These are phyloP conservation scores for Phycodurus eques DNA, from an alignment of 2,113 vertebrate species.

Conservation along the genomic window DNA sequence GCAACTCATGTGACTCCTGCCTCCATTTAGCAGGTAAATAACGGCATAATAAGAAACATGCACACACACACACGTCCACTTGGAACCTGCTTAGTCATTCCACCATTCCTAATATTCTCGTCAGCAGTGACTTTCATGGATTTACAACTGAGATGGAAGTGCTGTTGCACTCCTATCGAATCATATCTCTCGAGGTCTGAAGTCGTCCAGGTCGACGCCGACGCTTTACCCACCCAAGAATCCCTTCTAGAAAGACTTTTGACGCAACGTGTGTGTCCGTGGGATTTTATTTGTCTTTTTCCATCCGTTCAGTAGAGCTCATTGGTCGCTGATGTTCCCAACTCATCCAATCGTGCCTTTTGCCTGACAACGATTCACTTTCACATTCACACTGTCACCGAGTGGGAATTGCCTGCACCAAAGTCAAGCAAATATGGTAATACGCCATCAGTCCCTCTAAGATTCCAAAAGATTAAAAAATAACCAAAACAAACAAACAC, in stretches of 20 bases:
- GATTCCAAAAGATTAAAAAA: too few relatives aligned
- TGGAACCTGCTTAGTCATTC: conserved; percentile 6
- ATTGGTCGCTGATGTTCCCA: neutral
- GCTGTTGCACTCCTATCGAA: conserved; percentile 3
- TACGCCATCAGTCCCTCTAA: too few relatives aligned
- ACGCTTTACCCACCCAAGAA: neutral
- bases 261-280: neutral
- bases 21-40: conserved; percentile 6
- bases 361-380: neutral
- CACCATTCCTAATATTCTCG: conserved; percentile 24
- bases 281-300: neutral
- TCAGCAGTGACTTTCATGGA: conserved; percentile 3
- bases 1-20: conserved; percentile 9
- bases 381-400: too few relatives aligned
- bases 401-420: neutral
- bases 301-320: neutral
- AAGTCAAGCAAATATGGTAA: neutral
- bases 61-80: neutral
- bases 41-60: conserved; percentile 2
- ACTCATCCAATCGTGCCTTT: neutral
- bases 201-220: neutral
- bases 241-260: neutral
- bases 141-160: conserved; percentile 2
- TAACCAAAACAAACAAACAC: neutral
- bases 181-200: neutral